Conservation (phyloP, 2,113 vertebrate species). For the Hippopotamus amphibius region DNA sequence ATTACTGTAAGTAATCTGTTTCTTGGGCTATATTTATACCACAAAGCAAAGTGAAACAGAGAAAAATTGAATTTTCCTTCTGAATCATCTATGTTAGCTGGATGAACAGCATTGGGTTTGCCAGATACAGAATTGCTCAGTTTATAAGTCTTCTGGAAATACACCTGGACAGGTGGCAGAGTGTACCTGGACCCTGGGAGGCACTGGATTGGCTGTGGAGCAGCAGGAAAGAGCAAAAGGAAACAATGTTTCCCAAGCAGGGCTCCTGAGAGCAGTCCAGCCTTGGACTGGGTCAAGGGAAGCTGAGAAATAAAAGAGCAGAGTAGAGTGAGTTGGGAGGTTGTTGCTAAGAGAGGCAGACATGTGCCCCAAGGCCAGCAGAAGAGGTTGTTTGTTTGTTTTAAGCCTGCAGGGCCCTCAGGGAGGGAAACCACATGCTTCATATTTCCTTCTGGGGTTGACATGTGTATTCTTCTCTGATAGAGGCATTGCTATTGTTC, state of each 20-base stretch:
- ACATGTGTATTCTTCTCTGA: background rate
- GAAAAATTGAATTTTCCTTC: constrained; percentile 1
- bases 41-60: background rate
- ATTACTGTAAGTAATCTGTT: constrained; percentile 28
- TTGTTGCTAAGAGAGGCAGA: background rate
- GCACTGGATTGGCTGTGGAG: background rate
- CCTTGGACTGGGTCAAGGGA: background rate
- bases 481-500: background rate
- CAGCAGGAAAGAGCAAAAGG: background rate
- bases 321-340: background rate
- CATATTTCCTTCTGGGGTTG: background rate
- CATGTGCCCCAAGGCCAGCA: background rate
- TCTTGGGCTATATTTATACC: background rate
- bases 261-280: background rate
- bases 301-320: background rate
- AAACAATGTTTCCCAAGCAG: background rate
- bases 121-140: background rate
- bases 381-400: background rate
- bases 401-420: background rate
- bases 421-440: background rate
- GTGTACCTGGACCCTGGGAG: background rate
- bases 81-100: background rate
- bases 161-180: background rate
- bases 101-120: background rate
- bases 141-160: background rate